Conservation (phyloP, 2,797 vertebrate genomes). For the Catamblyrhynchus diadema region DNA sequence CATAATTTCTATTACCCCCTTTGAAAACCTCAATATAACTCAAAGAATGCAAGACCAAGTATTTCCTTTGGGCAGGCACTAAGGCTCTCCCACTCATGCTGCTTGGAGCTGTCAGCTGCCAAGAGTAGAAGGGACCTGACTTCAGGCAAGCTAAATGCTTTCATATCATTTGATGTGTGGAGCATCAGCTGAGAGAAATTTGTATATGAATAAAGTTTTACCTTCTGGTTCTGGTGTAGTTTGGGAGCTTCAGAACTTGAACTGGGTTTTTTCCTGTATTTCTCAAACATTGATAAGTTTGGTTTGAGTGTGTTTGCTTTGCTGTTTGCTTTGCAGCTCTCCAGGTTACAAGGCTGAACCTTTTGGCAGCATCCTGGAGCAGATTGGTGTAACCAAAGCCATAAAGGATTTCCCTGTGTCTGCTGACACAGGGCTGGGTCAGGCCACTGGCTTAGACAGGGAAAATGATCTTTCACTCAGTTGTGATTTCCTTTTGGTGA, state of each 20-base stretch:
- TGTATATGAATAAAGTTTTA: rapidly evolving
- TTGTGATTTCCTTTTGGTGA: not conserved
- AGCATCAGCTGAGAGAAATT: not conserved
- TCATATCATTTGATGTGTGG: not conserved
- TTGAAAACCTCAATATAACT: not conserved
- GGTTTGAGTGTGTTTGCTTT: not conserved
- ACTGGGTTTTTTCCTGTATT: not conserved
- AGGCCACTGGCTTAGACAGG: not conserved
- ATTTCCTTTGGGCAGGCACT: not conserved
- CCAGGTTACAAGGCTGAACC: not conserved
- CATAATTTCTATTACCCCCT: not conserved
- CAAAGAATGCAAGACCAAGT: not conserved
- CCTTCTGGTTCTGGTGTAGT: not conserved
- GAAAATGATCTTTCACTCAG: not conserved
- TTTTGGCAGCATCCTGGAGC: not conserved
- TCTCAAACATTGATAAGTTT: not conserved
- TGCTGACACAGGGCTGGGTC: not conserved
- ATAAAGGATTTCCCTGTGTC: not conserved
- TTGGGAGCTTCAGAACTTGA: not conserved
- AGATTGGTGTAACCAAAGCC: not conserved
- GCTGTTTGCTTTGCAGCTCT: not conserved
- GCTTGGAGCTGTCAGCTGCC: not conserved
- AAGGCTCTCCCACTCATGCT: rapidly evolving
- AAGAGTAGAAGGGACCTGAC: not conserved
- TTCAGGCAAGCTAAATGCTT: not conserved